Evolutionary conservation across 2,888 invertebrate species (phyloP), one percentile per base, ranked within the genome.

Genomic region (Trichogramma dendrolimi): DNA sequence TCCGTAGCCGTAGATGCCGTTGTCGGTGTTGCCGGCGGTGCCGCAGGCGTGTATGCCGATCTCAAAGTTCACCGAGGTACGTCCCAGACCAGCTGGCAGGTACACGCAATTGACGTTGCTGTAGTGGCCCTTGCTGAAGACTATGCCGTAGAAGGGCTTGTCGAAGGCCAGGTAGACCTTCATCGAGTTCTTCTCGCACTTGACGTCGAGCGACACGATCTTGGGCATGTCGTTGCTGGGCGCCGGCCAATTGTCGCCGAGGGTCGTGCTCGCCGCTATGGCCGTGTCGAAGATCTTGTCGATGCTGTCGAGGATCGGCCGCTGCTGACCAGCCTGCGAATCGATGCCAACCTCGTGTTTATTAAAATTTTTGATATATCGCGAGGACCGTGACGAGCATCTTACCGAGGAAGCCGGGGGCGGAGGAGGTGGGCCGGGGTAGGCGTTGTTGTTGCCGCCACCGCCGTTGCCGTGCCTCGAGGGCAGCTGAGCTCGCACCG

Each of bases 141-240:
- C 92, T 55, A 95, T 94, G n/a, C 95, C 95, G 72, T 91, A 93
- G 83, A 95, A 95, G 0, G 95, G 94, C 73, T 94, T 92, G 73
- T 95, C 94, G 74, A 95, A 95, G 67, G 92, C 92, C n/a, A 95
- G 84, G 72, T 91, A 93, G 0, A 96, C 94, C 77, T 94, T 90
- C 95, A 96, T 96, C 60, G 91, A 85, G 73, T 90, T 94, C 77
- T 94, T 94, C 80, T 95, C 95, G 78, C 95, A 96, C 78, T 95
- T 94, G 0, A 95, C 95, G 72, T 96, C 95, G 8, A 95, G 81
- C 0, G 93, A 92, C 7, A 93, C 87, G 65, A 95, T 95, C 80
- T 94, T 94, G 0, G 95, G 94, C 92, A 94, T 94, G 71, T 95
- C 94, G 7, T 90, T 90, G 4, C 88, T 88, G 0, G 90, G 90